Base-by-base conservation (phyloP, 2,888 invertebrate species). In the Phaonia tiefii region DNA sequence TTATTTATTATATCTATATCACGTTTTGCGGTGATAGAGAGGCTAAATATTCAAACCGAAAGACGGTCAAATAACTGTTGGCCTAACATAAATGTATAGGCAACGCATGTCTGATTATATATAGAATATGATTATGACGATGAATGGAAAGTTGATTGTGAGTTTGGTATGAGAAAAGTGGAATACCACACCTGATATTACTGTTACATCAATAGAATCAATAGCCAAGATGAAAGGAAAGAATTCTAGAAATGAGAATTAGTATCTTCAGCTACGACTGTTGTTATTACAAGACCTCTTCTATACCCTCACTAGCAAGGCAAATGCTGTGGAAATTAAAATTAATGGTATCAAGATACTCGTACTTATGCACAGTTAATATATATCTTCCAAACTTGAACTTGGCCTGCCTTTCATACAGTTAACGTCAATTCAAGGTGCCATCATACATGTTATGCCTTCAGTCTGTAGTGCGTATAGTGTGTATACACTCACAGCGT, bases 181-280 rank as follows among this genome's bases (percentile, higher is more conserved):
- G 25, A 22, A 54, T 25, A 3, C 39, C 37, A 63, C 22, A 63
- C 63, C 63, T 63, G 22, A 42, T 17, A 42, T 22, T 39, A 63
- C 63, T 39, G 63, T 63, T 63, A 63, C 42, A 63, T 63, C 63
- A 63, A 63, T 63, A 63, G 63, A 63, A 39, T 39, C 39, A 63
- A 63, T 63, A 20, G 42, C 8, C 39, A 42, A 15, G 39, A 15
- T 17, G 39, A 42, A 63, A 39, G 39, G 42, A 63, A 37, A 58
- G 20, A 39, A 63, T 39, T 39, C 63, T 37, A 31, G 31, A 3
- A 31, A 63, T 39, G 42, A 20, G n/a, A n/a, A n/a, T n/a, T n/a
- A n/a, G n/a, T n/a, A n/a, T n/a, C n/a, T n/a, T n/a, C n/a, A n/a
- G n/a, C n/a, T n/a, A n/a, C n/a, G n/a, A n/a, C n/a, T n/a, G n/a